Base-by-base conservation (phyloP, 2,888 invertebrate species). In the Sinhomidia bicolor region DNA sequence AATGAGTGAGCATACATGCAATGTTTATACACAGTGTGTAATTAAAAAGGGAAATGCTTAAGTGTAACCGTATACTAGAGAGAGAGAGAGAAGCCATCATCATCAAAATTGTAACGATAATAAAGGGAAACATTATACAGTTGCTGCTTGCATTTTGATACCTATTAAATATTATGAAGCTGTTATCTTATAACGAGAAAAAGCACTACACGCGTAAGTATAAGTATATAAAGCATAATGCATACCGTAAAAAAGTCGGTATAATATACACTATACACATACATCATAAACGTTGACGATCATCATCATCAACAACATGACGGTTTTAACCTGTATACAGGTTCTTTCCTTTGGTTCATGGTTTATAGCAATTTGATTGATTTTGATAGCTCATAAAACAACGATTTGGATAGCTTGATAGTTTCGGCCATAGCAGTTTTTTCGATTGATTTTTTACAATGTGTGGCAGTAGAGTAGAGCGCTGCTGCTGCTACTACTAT, bases 331-430 rank as follows among this genome's bases (percentile, higher is more conserved):
- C 78, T 79, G 36, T 36, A 17, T 41, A 2, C 44, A 47, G 36
- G 60, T 17, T 36, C 32, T n/a, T 17, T 14, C 51, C 41, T 12
- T 36, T 71, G 54, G 78, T 54, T 57, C 32, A 79, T 51, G 51
- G 51, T 17, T 54, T 54, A 17, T 32, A 36, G 32, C 57, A 36
- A 36, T 79, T 79, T 57, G 78, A 79, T 79, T 79, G 78, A 57
- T 79, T 74, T 79, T 79, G 57, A 79, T 79, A 20, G 78, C 57
- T 79, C 78, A 79, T 79, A 57, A 79, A 79, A 54, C 20, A 3
- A 17, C 36, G 29, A 79, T 79, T 79, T 76, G 26, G 51, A 14
- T n/a, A 26, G 76, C 29, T 57, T 36, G 47, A 20, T 74, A 26
- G 62, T 29, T 29, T 29, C 51, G 51, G 44, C 74, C 32, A 10